Base-by-base conservation (phyloP, 2,888 invertebrate species). In the Nezara viridula region DNA sequence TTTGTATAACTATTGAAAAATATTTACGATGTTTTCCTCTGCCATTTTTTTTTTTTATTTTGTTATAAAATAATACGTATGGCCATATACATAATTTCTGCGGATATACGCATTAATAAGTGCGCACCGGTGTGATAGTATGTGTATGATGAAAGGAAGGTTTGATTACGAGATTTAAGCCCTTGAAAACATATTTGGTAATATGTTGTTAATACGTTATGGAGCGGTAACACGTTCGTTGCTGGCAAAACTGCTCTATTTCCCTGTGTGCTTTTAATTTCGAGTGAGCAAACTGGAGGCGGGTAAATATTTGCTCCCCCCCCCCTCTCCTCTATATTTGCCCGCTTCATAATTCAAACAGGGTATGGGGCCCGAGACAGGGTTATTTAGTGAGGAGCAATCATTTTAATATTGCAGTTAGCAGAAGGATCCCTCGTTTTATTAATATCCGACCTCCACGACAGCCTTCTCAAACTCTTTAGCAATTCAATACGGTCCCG, bases 241-340 rank as follows among this genome's bases (percentile, higher is more conserved):
- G 86, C 90, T 86, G 89, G 85, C 87, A 90, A 91, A 91, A 94
- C 93, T 94, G 94, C 94, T 93, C 94, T 94, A 94, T 94, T 94
- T 94, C 94, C 94, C 94, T 94, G 94, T 94, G 93, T 94, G 94
- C 94, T 94, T 94, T 94, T 94, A 94, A 94, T 94, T 94, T 94
- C 94, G 94, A 94, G 94, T 94, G 94, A 94, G 94, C 94, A 94
- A 94, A 94, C 94, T 90, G 87, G 88, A 88, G 55, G 86, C 52
- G 77, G 49, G 89, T 94, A 94, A 93, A 93, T 94, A 94, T 94
- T 94, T 94, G 94, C 94, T 60, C 88, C 92, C 93, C 94, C 94
- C 94, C 94, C 94, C 94, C 88, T 89, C 92, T 93, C 93, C 94
- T 94, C 94, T 94, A 94, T 94, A 94, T 94, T 94, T 94, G 94